Conservation (phyloP, 1,140 invertebrate genomes). For the Cyrtorhinus lividipennis region DNA sequence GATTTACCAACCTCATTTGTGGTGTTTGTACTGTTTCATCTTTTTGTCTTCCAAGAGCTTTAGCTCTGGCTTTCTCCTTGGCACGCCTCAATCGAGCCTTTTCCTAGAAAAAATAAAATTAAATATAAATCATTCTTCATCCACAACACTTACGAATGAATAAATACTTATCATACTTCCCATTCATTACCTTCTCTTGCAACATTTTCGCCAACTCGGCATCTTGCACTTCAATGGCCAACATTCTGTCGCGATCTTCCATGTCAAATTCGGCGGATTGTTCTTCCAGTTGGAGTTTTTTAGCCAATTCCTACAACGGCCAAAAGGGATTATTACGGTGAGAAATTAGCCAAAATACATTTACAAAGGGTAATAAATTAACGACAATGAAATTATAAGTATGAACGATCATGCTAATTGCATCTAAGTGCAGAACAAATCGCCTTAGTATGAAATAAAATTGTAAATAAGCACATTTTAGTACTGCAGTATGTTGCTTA, state of each 20-base stretch:
- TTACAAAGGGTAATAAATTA: background rate
- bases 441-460: too few species aligned
- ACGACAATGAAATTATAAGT: too few species aligned
- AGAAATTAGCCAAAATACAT: background rate
- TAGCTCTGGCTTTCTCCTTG: constrained; percentile 46
- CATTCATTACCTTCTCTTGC: constrained; percentile 69
- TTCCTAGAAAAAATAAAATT: constrained; percentile 40
- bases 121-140: too few species aligned
- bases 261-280: constrained; percentile 40
- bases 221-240: constrained; percentile 82
- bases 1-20: constrained; percentile 12
- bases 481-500: too few species aligned
- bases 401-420: too few species aligned
- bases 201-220: constrained; percentile 74
- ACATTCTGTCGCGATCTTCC: constrained; percentile 50
- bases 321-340: constrained; percentile 10
- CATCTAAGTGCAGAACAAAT: too few species aligned
- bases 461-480: too few species aligned
- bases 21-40: constrained; percentile 28
- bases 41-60: constrained; percentile 43
- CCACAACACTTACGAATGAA: too few species aligned
- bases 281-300: constrained; percentile 48
- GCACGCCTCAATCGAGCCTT: constrained; percentile 50
- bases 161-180: too few species aligned
- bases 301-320: constrained; percentile 43